Base-by-base conservation (phyloP, 2,113 vertebrate species). In the Catharus minimus region DNA sequence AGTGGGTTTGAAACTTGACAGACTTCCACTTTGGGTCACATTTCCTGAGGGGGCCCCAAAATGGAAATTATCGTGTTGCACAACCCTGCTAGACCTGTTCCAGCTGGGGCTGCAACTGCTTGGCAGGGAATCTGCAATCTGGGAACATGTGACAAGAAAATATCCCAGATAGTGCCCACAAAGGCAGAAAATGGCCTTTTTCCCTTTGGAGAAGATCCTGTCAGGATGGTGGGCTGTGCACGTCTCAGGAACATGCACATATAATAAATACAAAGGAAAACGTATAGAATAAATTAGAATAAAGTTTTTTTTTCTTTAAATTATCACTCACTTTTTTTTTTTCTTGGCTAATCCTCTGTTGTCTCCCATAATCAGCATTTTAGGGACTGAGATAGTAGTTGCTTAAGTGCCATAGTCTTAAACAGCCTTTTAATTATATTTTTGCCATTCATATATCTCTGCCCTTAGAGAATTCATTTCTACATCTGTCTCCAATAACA, bases 1-100 rank as follows among this genome's bases (percentile, higher is more conserved):
- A 95, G 56, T 69, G 67, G 82, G n/a, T 83, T 80, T 93, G 76
- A 95, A 93, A 86, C n/a, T 84, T 89, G 91, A 72, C 81, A 82
- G 77, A 38, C 44, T 90, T 89, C 91, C 66, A 83, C 73, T 78
- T 33, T 64, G 91, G 69, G 77, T 75, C 69, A 28, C 32, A 75
- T 86, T 93, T 90, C 91, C 83, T 67, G 22, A 75, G 46, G 61
- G 2, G 0, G 24, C 73, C 36, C 39, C 69, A 47, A 67, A 86
- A 24, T 90, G 77, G 52, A 66, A 86, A 88, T 80, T 33, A 57
- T 41, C 36, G 47, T 18, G 26, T 93, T 92, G 80, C 86, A 80
- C 33, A 96, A 86, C 27, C 33, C 86, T 89, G 33, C 55, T 57
- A 91, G 82, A 73, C 62, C 72, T 88, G 41, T 76, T 82, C 55